Conservation (phyloP, 2,113 vertebrate genomes). For the Ictalurus punctatus region DNA sequence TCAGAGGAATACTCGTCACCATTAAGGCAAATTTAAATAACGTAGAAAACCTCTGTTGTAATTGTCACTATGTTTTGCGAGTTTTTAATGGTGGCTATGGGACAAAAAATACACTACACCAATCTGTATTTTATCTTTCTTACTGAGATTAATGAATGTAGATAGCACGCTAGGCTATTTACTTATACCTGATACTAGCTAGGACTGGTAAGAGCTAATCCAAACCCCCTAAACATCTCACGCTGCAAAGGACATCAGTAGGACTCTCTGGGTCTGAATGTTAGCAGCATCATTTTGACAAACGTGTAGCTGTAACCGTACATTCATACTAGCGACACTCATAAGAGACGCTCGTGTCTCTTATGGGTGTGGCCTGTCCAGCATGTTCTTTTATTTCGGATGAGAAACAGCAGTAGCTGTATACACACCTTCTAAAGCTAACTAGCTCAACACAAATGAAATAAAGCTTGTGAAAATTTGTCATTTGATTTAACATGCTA, state of each 20-base stretch:
- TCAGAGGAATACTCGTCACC: constrained; percentile 12
- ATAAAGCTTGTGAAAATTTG: not conserved
- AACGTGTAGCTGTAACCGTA: not conserved
- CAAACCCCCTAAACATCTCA: not conserved
- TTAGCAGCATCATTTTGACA: not conserved
- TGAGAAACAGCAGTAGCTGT: not conserved
- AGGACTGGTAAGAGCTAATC: not conserved
- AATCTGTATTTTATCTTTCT: not conserved
- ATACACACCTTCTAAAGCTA: not conserved
- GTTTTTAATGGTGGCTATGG: not conserved
- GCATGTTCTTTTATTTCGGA: too few relatives aligned
- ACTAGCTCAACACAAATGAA: not conserved
- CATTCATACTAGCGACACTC: not conserved
- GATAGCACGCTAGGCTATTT: not conserved
- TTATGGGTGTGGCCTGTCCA: not conserved
- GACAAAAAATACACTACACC: too few relatives aligned
- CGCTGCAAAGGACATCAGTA: not conserved
- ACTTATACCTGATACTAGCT: not conserved
- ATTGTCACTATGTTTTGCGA: not conserved
- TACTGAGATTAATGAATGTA: not conserved
- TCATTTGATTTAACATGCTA: not conserved
- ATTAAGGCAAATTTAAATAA: not conserved
- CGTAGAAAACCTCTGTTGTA: not conserved
- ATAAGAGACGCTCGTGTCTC: not conserved
- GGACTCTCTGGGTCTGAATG: not conserved